These are phyloP conservation scores for Podocnemis expansa DNA, from an alignment of 2,113 vertebrate genomes.

Conservation along the genomic window DNA sequence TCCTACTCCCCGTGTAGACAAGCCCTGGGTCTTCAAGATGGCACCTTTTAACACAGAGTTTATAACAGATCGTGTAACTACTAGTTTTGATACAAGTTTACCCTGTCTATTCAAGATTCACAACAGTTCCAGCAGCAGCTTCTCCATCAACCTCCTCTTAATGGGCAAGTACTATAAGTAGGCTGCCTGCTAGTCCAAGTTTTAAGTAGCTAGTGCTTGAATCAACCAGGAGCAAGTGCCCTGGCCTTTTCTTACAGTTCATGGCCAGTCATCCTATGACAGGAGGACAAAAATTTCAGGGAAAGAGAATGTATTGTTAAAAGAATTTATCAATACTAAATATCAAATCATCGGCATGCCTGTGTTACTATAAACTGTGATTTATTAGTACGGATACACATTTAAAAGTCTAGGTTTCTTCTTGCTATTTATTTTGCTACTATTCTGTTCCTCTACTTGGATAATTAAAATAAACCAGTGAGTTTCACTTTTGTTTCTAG, in stretches of 20 bases:
- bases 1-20: too few species aligned
- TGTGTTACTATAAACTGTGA: neutral
- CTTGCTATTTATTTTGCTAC: neutral
- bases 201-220: neutral
- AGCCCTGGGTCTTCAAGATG: neutral
- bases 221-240: neutral
- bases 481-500: neutral
- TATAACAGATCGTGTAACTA: neutral
- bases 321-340: slow-evolving; percentile 9
- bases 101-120: neutral
- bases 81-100: neutral
- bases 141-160: neutral
- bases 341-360: neutral
- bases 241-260: neutral
- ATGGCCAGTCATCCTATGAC: neutral
- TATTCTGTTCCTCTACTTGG: fast-evolving
- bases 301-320: slow-evolving; percentile 30
- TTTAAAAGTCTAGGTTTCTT: neutral
- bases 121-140: neutral
- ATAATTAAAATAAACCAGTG: neutral
- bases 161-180: neutral
- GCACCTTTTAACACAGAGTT: neutral
- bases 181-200: neutral
- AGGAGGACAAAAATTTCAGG: neutral
- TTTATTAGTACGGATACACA: neutral